These are phyloP conservation scores for Danaus melanippus DNA, from an alignment of 1,140 invertebrate species.

Conservation along the genomic window DNA sequence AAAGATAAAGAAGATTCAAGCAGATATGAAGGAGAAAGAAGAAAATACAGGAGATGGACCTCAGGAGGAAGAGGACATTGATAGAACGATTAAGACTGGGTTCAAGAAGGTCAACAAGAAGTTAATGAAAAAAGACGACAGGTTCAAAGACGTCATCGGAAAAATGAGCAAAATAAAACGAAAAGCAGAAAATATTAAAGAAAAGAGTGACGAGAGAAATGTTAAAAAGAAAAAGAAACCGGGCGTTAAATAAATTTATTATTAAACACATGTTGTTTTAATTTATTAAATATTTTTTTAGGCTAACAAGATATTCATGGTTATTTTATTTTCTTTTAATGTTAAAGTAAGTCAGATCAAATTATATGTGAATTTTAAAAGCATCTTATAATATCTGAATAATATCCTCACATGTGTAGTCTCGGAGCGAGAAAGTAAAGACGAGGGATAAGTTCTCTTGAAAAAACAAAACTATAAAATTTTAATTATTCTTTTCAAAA, in stretches of 20 bases:
- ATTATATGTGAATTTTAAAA: too few relatives aligned
- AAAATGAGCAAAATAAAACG: constrained; percentile 69
- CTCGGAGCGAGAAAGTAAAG: too few relatives aligned
- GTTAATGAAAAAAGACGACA: constrained; percentile 63
- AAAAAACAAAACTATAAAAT: too few relatives aligned
- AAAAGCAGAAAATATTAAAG: constrained; percentile 47
- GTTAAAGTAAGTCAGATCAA: too few relatives aligned
- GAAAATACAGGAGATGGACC: constrained; percentile 21
- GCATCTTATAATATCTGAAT: too few relatives aligned
- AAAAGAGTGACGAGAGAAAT: constrained; percentile 23
- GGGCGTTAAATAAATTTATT: constrained; percentile 32
- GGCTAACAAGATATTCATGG: too few relatives aligned
- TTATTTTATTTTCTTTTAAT: too few relatives aligned
- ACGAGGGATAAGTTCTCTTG: too few relatives aligned
- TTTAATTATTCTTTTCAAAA: too few relatives aligned
- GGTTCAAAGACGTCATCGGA: constrained; percentile 70
- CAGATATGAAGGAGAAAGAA: constrained; percentile 45
- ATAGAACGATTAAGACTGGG: constrained; percentile 46
- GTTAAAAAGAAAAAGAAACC: constrained; percentile 41
- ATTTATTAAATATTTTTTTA: background rate
- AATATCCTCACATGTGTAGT: too few relatives aligned
- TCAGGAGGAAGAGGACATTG: constrained; percentile 39
- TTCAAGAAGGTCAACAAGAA: constrained; percentile 62
- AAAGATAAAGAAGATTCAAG: constrained; percentile 59
- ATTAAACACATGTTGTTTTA: constrained; percentile 10